phyloP scores from a whole-genome alignment of 2,797 vertebrate genomes.

The Hydrophis major region DNA sequence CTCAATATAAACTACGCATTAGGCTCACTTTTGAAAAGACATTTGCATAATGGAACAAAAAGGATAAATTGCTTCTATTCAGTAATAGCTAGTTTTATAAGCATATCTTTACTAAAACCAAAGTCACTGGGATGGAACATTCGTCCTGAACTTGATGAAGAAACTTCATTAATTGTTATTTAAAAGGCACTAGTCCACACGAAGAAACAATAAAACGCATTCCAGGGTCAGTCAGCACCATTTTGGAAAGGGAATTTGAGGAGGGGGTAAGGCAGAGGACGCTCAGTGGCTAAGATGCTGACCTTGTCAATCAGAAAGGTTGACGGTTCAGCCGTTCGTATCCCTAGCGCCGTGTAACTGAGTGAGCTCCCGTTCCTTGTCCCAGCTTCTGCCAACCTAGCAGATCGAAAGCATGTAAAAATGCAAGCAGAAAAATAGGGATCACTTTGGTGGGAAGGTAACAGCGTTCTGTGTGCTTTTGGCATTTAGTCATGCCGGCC shows the following conservation, averaged over 20 bases:
- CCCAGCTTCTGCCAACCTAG: too few relatives aligned
- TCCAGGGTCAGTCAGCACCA: not conserved
- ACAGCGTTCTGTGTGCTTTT: too few relatives aligned
- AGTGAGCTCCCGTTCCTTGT: too few relatives aligned
- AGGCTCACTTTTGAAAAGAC: slow-evolving; percentile 67
- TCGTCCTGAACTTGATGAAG: slow-evolving; percentile 58
- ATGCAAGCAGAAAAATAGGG: too few relatives aligned
- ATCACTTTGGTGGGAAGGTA: too few relatives aligned
- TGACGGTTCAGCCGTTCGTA: too few relatives aligned
- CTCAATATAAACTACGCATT: slow-evolving; percentile 68
- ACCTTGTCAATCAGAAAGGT: too few relatives aligned
- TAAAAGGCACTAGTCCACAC: not conserved
- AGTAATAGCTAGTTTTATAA: slow-evolving; percentile 62
- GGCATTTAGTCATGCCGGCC: too few relatives aligned
- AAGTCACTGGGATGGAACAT: slow-evolving; percentile 42
- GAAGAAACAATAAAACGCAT: not conserved
- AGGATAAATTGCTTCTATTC: slow-evolving; percentile 68
- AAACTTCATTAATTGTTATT: not conserved
- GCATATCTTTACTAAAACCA: slow-evolving; percentile 54
- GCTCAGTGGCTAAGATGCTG: too few relatives aligned
- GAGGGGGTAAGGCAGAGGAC: not conserved
- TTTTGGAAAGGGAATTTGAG: not conserved
- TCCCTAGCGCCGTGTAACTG: rapidly evolving
- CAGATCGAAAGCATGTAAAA: too few relatives aligned
- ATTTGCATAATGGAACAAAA: slow-evolving; percentile 70